phyloP scores from a whole-genome alignment of 2,888 invertebrate species.

The Yponomeuta evonymella region DNA sequence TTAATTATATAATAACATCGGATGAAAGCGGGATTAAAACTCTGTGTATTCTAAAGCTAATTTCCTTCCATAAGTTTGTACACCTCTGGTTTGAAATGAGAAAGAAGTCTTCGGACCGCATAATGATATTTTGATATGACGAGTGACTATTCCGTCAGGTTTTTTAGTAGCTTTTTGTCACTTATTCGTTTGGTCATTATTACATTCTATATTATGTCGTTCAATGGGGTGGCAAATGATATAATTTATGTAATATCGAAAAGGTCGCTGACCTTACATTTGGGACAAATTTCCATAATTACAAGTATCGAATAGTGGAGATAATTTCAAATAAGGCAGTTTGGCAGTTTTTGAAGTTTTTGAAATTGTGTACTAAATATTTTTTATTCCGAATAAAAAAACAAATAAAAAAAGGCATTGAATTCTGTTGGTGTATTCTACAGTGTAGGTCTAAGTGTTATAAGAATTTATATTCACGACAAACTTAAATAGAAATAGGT shows the following conservation, averaged over 20 bases:
- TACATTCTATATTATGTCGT: neutral
- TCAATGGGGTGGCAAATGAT: conserved; percentile 2
- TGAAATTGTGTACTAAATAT: too few species aligned
- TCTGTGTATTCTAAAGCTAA: neutral
- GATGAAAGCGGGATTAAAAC: neutral
- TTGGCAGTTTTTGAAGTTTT: too few species aligned
- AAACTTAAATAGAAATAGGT: too few species aligned
- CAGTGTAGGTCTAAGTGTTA: too few species aligned
- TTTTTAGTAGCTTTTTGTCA: conserved; percentile 2
- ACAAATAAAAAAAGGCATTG: too few species aligned
- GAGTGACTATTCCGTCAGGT: conserved; percentile 1
- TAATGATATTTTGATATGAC: conserved; percentile 17
- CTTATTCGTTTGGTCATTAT: conserved; percentile 1
- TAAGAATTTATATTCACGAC: too few species aligned
- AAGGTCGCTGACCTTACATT: neutral
- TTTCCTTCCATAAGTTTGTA: neutral
- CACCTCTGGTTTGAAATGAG: neutral
- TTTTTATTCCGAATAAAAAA: too few species aligned
- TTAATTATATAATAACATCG: conserved; percentile 27
- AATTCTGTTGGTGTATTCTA: too few species aligned
- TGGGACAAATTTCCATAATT: neutral
- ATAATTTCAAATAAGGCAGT: too few species aligned
- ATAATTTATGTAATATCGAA: neutral
- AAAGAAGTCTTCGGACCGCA: neutral
- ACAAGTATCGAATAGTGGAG: too few species aligned